Percentiles rank a stretch among this genome's conserved stretches.
phyloP scores from a whole-genome alignment of 2,113 vertebrate species.

The Forbesichthys agassizii region DNA sequence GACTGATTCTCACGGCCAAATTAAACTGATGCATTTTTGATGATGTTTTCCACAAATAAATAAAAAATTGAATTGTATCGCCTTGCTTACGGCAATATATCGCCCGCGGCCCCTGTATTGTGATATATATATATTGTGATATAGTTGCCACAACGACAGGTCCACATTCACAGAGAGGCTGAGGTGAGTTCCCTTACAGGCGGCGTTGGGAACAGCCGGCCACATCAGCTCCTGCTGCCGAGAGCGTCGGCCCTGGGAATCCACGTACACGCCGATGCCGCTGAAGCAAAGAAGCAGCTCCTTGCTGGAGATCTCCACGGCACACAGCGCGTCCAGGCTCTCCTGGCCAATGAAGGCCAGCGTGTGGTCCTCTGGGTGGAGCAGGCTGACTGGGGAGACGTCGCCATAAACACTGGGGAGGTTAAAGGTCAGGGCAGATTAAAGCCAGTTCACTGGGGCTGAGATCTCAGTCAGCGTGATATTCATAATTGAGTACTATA shows the following conservation, averaged over 20 bases:
- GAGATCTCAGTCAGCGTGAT: too few species aligned
- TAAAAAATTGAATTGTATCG: too few species aligned
- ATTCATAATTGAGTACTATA: not conserved
- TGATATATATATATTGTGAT: too few species aligned
- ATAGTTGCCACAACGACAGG: too few species aligned
- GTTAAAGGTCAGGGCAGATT: not conserved
- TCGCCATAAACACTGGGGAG: conserved; percentile 82
- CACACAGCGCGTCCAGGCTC: conserved; percentile 89
- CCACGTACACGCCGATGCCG: conserved; percentile 92
- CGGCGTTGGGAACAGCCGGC: conserved; percentile 87
- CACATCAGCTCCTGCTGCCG: conserved; percentile 98
- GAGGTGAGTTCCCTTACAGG: conserved; percentile 83
- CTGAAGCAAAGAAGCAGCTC: conserved; percentile 98
- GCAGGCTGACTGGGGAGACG: conserved; percentile 81
- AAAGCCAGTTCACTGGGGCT: not conserved
- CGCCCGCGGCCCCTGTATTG: too few species aligned
- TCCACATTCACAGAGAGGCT: not conserved
- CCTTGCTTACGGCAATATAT: too few species aligned
- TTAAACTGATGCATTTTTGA: too few species aligned
- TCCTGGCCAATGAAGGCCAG: conserved; percentile 92
- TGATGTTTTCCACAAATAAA: too few species aligned
- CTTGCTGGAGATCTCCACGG: conserved; percentile 95
- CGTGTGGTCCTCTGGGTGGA: conserved; percentile 93
- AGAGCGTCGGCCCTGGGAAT: conserved; percentile 94
- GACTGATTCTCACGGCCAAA: too few species aligned